phyloP scores from a whole-genome alignment of 2,888 invertebrate genomes.

The Melanostoma scalare region DNA sequence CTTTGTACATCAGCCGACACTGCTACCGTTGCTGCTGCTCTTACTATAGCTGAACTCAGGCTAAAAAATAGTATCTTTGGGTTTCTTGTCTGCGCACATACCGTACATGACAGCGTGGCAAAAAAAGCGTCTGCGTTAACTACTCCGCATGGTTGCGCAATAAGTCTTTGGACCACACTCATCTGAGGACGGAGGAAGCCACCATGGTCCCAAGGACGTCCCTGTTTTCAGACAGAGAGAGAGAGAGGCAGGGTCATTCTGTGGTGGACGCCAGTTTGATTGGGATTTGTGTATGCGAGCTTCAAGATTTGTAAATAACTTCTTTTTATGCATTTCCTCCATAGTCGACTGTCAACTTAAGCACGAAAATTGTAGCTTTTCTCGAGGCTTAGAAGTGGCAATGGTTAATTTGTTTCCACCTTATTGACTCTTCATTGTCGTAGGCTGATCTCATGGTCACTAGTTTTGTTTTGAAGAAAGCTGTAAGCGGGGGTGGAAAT shows the following conservation, averaged over 20 bases:
- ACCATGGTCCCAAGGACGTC: constrained; percentile 45
- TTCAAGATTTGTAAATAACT: constrained; percentile 40
- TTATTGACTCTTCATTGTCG: too few species aligned
- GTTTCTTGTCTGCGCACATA: constrained; percentile 24
- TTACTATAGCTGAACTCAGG: constrained; percentile 18
- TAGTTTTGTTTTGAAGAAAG: too few species aligned
- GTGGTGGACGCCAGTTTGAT: constrained; percentile 45
- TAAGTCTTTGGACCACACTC: not conserved
- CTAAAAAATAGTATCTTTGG: constrained; percentile 16
- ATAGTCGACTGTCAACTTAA: too few species aligned
- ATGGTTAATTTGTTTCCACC: too few species aligned
- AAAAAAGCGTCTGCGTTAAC: constrained; percentile 51
- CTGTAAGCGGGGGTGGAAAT: too few species aligned
- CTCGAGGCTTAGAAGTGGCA: too few species aligned
- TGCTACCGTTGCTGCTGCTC: not conserved
- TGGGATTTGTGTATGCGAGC: constrained; percentile 71
- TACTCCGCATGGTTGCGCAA: constrained; percentile 39
- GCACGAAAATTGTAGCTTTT: too few species aligned
- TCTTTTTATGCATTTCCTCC: constrained; percentile 6
- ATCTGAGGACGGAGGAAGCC: not conserved
- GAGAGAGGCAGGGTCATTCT: not conserved
- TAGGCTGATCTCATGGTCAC: too few species aligned
- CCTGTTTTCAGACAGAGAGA: not conserved
- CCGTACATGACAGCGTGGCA: constrained; percentile 63
- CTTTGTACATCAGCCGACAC: constrained; percentile 48